These are phyloP conservation scores for Botia kubotai DNA, from an alignment of 2,797 vertebrate genomes.

Conservation along the genomic window DNA sequence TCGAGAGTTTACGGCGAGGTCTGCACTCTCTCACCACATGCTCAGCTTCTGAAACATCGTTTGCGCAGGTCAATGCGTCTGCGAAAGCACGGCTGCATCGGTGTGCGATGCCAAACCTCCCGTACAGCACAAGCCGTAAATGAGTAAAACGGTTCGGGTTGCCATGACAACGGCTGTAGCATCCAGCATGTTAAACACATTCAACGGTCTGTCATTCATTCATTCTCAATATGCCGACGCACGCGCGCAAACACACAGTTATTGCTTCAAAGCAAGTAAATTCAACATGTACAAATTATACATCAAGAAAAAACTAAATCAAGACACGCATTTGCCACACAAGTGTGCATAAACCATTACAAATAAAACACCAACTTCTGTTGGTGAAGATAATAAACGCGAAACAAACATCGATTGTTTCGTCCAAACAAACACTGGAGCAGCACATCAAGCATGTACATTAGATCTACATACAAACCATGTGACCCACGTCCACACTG, in stretches of 20 bases:
- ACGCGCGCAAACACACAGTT: conserved; percentile 52
- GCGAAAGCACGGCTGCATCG: not conserved
- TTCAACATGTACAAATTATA: conserved; percentile 27
- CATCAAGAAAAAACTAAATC: not conserved
- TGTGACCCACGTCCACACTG: conserved; percentile 42
- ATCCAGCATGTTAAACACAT: conserved; percentile 26
- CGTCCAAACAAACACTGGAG: conserved; percentile 51
- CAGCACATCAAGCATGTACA: conserved; percentile 59
- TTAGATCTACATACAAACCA: conserved; percentile 23
- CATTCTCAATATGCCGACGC: conserved; percentile 1
- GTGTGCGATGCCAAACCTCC: not conserved
- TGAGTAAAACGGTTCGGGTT: not conserved
- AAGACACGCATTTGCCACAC: conserved; percentile 26
- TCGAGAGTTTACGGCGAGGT: no score
- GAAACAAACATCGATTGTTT: conserved; percentile 45
- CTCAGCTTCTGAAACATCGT: no score
- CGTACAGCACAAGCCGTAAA: not conserved
- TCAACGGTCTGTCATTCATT: conserved; percentile 17
- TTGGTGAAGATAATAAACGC: conserved; percentile 23
- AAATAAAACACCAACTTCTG: conserved; percentile 21
- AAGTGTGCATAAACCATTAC: conserved; percentile 13
- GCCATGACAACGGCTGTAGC: not conserved
- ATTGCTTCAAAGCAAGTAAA: conserved; percentile 69
- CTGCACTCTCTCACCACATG: no score
- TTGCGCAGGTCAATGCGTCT: no score